Conservation (phyloP, 2,113 vertebrate genomes). For the Orientallactaga bullata region DNA sequence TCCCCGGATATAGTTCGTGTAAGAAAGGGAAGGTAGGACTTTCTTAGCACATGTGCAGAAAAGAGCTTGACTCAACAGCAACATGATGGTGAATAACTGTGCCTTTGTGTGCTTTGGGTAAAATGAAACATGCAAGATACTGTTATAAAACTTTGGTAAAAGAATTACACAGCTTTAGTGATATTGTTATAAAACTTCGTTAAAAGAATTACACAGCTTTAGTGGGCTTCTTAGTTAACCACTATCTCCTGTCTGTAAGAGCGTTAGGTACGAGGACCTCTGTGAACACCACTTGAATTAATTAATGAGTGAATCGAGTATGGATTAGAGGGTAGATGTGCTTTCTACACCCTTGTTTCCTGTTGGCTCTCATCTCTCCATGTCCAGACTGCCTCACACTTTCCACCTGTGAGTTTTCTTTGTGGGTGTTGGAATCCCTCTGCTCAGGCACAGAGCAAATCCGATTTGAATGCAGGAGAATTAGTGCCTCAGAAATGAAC, state of each 20-base stretch:
- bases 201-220: background rate
- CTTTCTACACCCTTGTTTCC: background rate
- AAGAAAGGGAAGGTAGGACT: background rate
- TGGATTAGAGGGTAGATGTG: background rate
- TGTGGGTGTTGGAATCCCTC: background rate
- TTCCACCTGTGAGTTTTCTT: background rate
- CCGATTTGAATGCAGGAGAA: background rate
- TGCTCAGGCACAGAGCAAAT: background rate
- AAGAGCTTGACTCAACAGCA: background rate
- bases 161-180: background rate
- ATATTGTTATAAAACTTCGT: background rate
- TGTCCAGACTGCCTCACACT: background rate
- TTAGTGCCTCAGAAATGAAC: background rate
- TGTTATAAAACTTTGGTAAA: background rate
- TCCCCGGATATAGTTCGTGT: background rate
- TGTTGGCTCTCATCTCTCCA: background rate
- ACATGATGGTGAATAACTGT: background rate
- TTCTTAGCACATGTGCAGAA: background rate
- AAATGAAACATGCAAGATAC: constrained; percentile 29
- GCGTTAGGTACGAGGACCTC: background rate
- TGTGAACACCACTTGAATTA: background rate
- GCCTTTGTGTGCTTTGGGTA: constrained; percentile 8
- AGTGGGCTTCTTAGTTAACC: background rate
- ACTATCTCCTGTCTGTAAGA: background rate
- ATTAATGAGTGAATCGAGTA: background rate